These are phyloP conservation scores for Simalia tracyae DNA, from an alignment of 2,797 vertebrate genomes.

Conservation along the genomic window DNA sequence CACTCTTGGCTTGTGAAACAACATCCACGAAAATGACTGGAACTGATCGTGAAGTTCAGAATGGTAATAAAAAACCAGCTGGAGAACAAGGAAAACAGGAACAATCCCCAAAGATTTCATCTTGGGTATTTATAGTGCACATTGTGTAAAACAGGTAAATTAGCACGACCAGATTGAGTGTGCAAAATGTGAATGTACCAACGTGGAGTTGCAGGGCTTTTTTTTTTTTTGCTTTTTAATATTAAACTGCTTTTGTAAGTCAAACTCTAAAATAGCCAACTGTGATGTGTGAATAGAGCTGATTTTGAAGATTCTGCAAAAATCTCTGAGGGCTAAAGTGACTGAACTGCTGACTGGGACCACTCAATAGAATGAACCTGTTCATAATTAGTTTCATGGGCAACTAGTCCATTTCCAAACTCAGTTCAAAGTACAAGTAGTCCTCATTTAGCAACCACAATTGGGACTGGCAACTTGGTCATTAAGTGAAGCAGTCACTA, in stretches of 20 bases:
- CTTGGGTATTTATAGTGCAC: rapidly evolving
- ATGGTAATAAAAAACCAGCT: neutral
- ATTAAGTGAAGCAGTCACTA: neutral
- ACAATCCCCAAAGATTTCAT: neutral
- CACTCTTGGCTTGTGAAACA: neutral
- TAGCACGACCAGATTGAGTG: no score
- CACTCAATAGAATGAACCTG: neutral
- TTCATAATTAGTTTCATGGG: no score
- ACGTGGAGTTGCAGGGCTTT: neutral
- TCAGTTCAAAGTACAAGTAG: neutral
- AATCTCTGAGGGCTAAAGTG: neutral
- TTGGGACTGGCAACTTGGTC: neutral
- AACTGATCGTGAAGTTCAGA: neutral
- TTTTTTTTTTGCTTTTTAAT: neutral
- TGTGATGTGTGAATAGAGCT: neutral
- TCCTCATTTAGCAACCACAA: neutral
- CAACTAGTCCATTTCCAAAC: neutral
- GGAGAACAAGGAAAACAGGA: rapidly evolving
- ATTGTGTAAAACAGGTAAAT: neutral
- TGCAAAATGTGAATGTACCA: neutral
- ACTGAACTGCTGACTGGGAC: neutral
- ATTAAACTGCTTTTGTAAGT: neutral
- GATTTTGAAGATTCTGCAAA: neutral
- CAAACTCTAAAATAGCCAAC: no score
- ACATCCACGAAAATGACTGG: neutral